Evolutionary conservation across 2,888 invertebrate species (phyloP), one percentile per base, ranked within the genome.

Genomic region (Athalia rosae): DNA sequence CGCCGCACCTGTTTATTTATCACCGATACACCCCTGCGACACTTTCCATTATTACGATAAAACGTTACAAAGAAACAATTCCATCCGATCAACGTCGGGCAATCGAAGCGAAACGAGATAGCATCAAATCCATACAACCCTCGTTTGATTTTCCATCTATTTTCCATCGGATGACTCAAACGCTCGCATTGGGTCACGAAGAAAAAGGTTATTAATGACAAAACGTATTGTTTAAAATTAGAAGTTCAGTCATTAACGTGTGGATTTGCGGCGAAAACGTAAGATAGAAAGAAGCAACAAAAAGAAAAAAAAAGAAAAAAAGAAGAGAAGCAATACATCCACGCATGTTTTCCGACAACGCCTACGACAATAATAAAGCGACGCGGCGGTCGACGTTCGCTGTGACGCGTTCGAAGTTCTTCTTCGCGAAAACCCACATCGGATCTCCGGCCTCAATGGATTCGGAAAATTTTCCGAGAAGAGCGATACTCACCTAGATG

Each of bases 381-480:
- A 61, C 61, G 45, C 74, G 61, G 15, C 74, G 48, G 47, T 28
- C 61, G 61, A 74, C 61, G 74, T 50, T 62, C 61, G 74, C 74
- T n/a, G 48, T 5, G 48, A 3, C 3, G 47, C 61, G 41, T 43
- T 56, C 43, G 74, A 67, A 50, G 67, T 45, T 58, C 61, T 28
- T 43, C 71, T 41, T 71, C 58, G 45, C 58, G 71, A 71, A 28
- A n/a, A 28, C 28, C 28, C 71, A 58, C 67, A 41, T 53, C 41
- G 41, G 28, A 53, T 11, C 45, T 41, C 11, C 9, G 67, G 67
- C 28, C 53, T 67, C 50, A 67, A 67, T 67, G 67, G 67, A 67
- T 50, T 67, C 53, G 53, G 56, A 45, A 43, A 13, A 50, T 13
- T 41, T 41, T 43, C n/a, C 58, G 9, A 58, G n/a, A 13, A 13